Evolutionary conservation across 2,888 invertebrate species (phyloP).

Genomic region (Epirrhoe tristata): DNA sequence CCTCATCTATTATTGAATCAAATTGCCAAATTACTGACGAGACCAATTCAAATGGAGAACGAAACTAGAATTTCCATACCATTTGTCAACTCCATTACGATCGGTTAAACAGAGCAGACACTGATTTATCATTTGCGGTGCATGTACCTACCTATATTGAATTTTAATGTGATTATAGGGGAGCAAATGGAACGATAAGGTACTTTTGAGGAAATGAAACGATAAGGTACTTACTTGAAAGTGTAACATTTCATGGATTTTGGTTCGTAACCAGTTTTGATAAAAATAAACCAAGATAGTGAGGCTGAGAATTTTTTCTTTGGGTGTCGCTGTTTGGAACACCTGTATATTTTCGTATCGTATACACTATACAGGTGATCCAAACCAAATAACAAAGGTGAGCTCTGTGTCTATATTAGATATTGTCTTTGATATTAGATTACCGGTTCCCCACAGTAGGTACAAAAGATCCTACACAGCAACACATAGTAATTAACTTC

Average conservation of each 20-base stretch:
- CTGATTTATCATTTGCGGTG: constrained; percentile 41
- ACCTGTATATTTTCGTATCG: no score
- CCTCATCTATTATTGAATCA: not conserved
- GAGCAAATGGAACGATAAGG: constrained; percentile 10
- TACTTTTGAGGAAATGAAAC: no score
- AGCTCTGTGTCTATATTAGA: constrained; percentile 11
- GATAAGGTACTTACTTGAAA: no score
- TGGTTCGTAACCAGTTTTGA: no score
- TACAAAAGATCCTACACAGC: constrained; percentile 61
- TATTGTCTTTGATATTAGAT: no score
- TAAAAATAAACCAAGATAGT: no score
- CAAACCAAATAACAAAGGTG: not conserved
- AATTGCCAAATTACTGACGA: constrained; percentile 11
- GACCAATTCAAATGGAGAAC: constrained; percentile 15
- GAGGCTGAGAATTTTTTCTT: no score
- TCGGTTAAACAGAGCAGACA: constrained; percentile 37
- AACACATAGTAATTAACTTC: constrained; percentile 74
- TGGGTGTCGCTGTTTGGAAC: no score
- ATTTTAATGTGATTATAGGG: constrained; percentile 25
- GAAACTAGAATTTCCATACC: constrained; percentile 27
- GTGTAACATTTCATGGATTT: not conserved
- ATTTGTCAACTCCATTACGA: constrained; percentile 31
- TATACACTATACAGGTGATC: not conserved
- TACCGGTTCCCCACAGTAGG: constrained; percentile 24
- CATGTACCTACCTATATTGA: no score